These are phyloP conservation scores for Napeogenes inachia DNA, from an alignment of 2,888 invertebrate genomes.

Conservation along the genomic window DNA sequence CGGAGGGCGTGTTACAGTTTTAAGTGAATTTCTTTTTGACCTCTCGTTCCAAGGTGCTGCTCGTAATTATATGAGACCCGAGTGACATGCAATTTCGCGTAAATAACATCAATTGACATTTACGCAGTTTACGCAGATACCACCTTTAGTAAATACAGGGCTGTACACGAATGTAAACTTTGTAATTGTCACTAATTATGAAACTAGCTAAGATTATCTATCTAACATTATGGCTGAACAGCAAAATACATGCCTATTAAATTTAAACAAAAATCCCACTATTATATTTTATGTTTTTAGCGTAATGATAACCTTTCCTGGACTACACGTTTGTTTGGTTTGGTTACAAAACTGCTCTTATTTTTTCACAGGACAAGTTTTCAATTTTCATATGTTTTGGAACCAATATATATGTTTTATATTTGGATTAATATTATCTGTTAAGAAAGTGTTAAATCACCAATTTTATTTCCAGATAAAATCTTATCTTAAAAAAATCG, in stretches of 20 bases:
- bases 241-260: not conserved
- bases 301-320: no score
- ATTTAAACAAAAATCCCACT: no score
- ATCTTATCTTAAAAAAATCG: no score
- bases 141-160: constrained; percentile 24
- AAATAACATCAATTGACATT: constrained; percentile 68
- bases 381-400: no score
- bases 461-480: no score
- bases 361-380: no score
- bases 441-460: no score
- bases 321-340: no score
- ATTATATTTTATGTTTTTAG: no score
- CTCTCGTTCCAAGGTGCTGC: constrained; percentile 69
- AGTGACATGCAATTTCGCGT: constrained; percentile 65
- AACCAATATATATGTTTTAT: no score
- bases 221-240: not conserved
- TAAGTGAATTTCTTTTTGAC: constrained; percentile 77
- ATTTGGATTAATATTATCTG: no score
- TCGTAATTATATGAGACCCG: constrained; percentile 59
- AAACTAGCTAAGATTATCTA: constrained; percentile 1
- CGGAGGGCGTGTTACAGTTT: constrained; percentile 76
- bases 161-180: constrained; percentile 14
- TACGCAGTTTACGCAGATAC: constrained; percentile 40
- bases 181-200: constrained; percentile 10
- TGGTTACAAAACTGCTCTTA: no score